A percentile compares a stretch with the other conserved stretches of the same genome.
These are phyloP conservation scores for Arvicanthis niloticus DNA, from an alignment of 2,113 vertebrate species.

Conservation along the genomic window DNA sequence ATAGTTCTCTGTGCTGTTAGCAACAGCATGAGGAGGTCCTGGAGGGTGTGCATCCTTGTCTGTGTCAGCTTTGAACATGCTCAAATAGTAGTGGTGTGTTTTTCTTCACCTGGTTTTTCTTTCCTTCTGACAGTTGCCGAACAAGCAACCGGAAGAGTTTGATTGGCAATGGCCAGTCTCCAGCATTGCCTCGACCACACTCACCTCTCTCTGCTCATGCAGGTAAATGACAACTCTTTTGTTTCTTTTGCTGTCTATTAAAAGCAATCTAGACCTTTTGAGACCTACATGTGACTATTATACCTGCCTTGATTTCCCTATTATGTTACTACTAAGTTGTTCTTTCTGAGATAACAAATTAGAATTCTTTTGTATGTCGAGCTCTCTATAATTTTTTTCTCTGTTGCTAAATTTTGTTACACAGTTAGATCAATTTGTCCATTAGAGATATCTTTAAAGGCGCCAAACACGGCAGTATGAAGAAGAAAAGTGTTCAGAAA, in stretches of 20 bases:
- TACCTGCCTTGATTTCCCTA: background rate
- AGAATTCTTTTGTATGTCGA: background rate
- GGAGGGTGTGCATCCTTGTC: background rate
- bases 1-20: background rate
- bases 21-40: background rate
- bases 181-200: constrained; percentile 95
- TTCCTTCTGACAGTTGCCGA: constrained; percentile 91
- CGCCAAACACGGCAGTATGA: background rate
- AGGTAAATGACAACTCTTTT: constrained; percentile 86
- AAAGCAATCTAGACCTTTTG: background rate
- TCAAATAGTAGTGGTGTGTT: background rate
- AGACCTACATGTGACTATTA: background rate
- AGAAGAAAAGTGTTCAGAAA: background rate
- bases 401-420: constrained; percentile 10
- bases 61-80: background rate
- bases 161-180: constrained; percentile 95
- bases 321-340: background rate
- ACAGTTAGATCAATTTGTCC: background rate
- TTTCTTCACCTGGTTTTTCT: constrained; percentile 65
- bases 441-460: background rate
- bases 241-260: constrained; percentile 13
- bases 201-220: constrained; percentile 96
- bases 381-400: background rate
- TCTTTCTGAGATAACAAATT: background rate
- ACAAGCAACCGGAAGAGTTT: constrained; percentile 98